Evolutionary conservation across 2,113 vertebrate species (phyloP).

Genomic region (Ursus arctos): DNA sequence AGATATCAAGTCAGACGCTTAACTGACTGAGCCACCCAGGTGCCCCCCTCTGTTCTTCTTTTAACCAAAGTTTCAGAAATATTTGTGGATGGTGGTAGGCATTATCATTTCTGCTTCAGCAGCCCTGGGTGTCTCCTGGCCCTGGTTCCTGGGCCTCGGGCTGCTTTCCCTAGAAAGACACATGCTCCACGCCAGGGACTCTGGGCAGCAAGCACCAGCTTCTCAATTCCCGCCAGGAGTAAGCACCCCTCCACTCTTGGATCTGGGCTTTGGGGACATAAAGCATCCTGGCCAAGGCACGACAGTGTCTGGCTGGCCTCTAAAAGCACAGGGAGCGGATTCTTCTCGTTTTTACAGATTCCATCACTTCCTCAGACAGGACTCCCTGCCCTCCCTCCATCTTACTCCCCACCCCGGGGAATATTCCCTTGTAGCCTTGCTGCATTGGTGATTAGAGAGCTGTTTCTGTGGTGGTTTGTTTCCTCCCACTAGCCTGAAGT

Average conservation of each 20-base stretch:
- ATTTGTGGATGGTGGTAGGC: not conserved
- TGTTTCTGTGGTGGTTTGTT: not conserved
- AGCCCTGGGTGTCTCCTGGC: not conserved
- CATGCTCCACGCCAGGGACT: not conserved
- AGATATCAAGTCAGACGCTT: not conserved
- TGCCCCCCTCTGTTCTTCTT: not conserved
- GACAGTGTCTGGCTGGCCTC: not conserved
- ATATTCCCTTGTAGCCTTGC: not conserved
- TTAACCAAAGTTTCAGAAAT: not conserved
- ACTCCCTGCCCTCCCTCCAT: not conserved
- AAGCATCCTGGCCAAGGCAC: not conserved
- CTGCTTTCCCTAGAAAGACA: not conserved
- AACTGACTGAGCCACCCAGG: not conserved
- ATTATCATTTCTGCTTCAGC: not conserved
- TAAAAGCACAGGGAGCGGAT: not conserved
- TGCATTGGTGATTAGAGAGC: not conserved
- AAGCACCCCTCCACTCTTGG: not conserved
- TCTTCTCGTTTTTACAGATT: not conserved
- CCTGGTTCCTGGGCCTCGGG: not conserved
- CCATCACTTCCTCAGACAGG: not conserved
- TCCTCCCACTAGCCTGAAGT: not conserved
- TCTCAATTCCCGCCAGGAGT: not conserved
- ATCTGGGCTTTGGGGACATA: not conserved
- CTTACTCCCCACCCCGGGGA: too few relatives aligned
- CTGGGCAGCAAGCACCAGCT: fast-evolving